Evolutionary conservation across 2,888 invertebrate genomes (phyloP), one percentile per base, ranked within the genome.

Genomic region (Deladenus siricidicola): DNA sequence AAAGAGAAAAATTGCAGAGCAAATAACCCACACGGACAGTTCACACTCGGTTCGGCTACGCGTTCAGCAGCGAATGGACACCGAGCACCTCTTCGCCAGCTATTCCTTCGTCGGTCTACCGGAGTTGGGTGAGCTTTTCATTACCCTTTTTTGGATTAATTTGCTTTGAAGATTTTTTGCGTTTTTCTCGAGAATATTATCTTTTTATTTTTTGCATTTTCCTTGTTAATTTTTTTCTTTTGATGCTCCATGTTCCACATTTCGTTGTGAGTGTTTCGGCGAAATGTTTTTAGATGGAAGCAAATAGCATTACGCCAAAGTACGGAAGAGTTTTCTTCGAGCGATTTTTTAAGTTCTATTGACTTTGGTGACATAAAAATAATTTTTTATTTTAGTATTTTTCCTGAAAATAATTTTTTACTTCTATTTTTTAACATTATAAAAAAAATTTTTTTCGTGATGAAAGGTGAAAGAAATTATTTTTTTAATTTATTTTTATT

Each of bases 51-150:
- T 34, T 39, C 53, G 53, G 1, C 53, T 30, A 34, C 29, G 53
- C 19, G 39, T 53, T 4, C 4, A 34, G 23, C 53, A 53, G 26
- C 59, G 57, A 59, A 60, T 60, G 60, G 60, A 60, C 48, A 34
- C 60, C 1, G 60, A 60, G 34, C 48, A 60, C 17, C 10, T 57
- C 28, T 60, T 60, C 51, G 50, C 28, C 34, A 60, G 52, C 47
- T 50, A 60, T n/a, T 19, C 56, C n/a, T 60, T 60, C 39, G 21
- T 60, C 23, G 60, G 60, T 24, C 34, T 60, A 4, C 48, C 60
- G 14, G 57, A 60, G 51, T 60, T 60, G 34, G 60, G 60, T 60
- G 42, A 44, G 6, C 26, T 6, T 4, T n/a, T 17, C 17, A 47
- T n/a, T 47, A 26, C 28, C 2, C 28, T 14, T 47, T 17, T 24